phyloP scores from a whole-genome alignment of 2,113 vertebrate genomes.

The Carollia perspicillata region DNA sequence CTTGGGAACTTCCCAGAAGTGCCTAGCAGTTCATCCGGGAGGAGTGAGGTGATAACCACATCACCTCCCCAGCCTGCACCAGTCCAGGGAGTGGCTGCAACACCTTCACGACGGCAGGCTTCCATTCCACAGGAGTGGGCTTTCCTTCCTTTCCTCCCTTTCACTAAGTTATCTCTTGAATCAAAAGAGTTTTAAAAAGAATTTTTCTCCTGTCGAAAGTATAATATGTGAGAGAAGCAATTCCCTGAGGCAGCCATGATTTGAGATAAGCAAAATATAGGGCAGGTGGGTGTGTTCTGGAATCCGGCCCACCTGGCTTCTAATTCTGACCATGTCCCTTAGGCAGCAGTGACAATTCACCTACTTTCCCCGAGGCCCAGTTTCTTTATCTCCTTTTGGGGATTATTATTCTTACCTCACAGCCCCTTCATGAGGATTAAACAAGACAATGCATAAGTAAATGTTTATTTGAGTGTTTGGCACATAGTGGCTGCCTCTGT shows the following conservation, averaged over 20 bases:
- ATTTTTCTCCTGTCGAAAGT: background rate
- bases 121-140: background rate
- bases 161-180: background rate
- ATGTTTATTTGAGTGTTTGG: background rate
- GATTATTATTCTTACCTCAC: background rate
- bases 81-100: background rate
- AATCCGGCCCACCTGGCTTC: background rate
- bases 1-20: background rate
- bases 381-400: background rate
- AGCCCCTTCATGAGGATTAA: background rate
- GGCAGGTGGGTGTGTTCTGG: background rate
- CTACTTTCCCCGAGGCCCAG: background rate
- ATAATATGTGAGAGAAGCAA: background rate
- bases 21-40: background rate
- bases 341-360: background rate
- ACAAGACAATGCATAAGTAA: background rate
- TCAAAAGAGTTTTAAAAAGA: background rate
- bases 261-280: background rate
- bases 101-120: background rate
- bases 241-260: background rate
- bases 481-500: background rate
- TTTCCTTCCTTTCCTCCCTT: background rate
- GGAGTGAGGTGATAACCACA: background rate
- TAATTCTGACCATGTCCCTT: background rate
- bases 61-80: accelerated